A percentile compares a stretch with the other conserved stretches of the same genome.
These are phyloP conservation scores for Erinaceus europaeus DNA, from an alignment of 2,113 vertebrate species.

Conservation along the genomic window DNA sequence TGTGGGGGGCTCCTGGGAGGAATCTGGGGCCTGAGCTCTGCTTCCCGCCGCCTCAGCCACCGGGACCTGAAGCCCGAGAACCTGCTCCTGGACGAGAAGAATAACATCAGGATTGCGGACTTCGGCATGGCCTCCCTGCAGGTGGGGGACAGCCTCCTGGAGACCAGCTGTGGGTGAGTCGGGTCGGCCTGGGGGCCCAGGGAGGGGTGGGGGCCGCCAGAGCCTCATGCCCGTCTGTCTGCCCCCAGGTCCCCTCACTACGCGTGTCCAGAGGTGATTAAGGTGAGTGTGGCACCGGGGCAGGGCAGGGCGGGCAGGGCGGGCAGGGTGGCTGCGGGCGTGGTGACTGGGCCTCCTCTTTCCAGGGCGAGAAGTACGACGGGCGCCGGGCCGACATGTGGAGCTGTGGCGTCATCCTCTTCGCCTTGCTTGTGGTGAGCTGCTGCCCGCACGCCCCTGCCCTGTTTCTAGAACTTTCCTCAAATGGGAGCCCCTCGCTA, in stretches of 20 bases:
- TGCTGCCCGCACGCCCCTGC: neutral
- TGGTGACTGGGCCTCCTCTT: neutral
- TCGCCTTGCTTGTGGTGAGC: conserved; percentile 91
- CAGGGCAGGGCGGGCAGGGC: rapidly evolving
- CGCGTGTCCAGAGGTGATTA: conserved; percentile 94
- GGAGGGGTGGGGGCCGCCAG: neutral
- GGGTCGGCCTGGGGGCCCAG: rapidly evolving
- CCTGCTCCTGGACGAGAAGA: conserved; percentile 93
- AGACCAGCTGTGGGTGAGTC: conserved; percentile 95
- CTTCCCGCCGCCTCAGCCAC: conserved; percentile 81
- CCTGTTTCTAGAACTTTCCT: too few relatives aligned
- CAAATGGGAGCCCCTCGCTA: too few relatives aligned
- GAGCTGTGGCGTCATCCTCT: conserved; percentile 95
- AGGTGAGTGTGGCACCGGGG: conserved; percentile 83
- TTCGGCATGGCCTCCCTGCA: conserved; percentile 96
- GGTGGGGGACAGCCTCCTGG: conserved; percentile 94
- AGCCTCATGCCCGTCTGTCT: too few relatives aligned
- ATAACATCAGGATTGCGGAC: conserved; percentile 95
- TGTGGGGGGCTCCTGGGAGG: neutral
- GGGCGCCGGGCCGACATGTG: conserved; percentile 93
- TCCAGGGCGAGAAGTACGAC: conserved; percentile 92
- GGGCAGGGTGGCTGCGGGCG: rapidly evolving
- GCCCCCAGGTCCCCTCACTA: conserved; percentile 91
- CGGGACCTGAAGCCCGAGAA: conserved; percentile 96
- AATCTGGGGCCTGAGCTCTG: neutral